Percentiles rank a stretch among this genome's conserved stretches.
Conservation (phyloP, 2,888 invertebrate genomes). For the Zygogramma bicolorata region DNA sequence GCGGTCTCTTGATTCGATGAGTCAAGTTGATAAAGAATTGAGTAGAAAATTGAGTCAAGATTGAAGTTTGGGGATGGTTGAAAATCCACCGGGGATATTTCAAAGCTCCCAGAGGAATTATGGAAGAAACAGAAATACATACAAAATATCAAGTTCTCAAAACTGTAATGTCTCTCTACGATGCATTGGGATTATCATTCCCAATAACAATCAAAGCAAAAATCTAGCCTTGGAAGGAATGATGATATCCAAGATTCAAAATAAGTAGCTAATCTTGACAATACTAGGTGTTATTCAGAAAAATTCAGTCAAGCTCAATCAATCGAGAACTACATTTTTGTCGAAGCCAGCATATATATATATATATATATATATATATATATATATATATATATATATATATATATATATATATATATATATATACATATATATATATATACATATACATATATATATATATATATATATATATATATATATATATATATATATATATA, state of each 20-base stretch:
- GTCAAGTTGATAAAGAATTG: background rate
- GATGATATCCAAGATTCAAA: background rate
- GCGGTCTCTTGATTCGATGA: background rate
- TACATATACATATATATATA: background rate
- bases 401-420: background rate
- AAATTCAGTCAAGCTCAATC: background rate
- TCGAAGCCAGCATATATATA: background rate
- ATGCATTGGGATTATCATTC: background rate
- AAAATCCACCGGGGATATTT: background rate
- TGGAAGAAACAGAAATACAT: background rate
- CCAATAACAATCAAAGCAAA: slow-evolving; percentile 2
- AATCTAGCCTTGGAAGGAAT: background rate
- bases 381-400: background rate
- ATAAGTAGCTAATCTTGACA: background rate
- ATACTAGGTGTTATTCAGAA: background rate
- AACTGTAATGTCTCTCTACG: background rate
- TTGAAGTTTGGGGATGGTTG: background rate
- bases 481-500: background rate
- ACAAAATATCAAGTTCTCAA: background rate
- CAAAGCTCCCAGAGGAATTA: background rate
- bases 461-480: no score
- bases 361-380: background rate
- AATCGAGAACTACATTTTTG: background rate
- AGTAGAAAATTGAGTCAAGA: background rate
- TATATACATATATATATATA: background rate